Base-by-base conservation (phyloP, 2,888 invertebrate genomes). In the Tetranychus piercei region DNA sequence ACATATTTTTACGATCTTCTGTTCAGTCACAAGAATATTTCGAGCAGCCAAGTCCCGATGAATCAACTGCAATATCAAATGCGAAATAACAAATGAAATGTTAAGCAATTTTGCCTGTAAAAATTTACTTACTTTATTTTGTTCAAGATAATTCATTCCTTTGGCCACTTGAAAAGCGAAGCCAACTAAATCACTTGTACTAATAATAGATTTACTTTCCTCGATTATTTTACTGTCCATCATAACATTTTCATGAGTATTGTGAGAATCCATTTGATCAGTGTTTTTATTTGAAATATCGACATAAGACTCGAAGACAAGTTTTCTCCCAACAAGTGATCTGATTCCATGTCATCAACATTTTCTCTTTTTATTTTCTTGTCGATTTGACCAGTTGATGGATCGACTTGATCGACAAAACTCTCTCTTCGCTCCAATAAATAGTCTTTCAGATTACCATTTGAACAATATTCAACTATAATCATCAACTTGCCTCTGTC, bases 141-240 rank as follows among this genome's bases (percentile, higher is more conserved):
- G 89, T 3, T 92, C 89, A 18, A 96, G 86, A 81, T 95, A 95
- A 79, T 94, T 93, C 94, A 96, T 95, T 74, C 95, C 95, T 69
- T 92, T 86, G 0, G 94, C 91, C 4, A 95, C 90, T 84, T 96
- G 95, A 83, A 91, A 95, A 0, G 91, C 88, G 91, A 91, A 95
- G 73, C 90, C 90, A 18, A 95, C 84, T 8, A 96, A 84, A 82
- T 94, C 93, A 73, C 89, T 88, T 0, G 93, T 92, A 20, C 0
- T 71, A 11, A 71, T 34, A 22, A 44, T 43, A 11, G 45, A 15
- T 8, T 45, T 15, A 8, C 8, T 45, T 45, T 45, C 1, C 1
- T 45, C 45, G 69, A 1, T 23, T 8, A 15, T 11, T 23, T 2
- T 23, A 4, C 3, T 9, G 22, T 23, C 23, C 4, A n/a, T 20